Percentiles rank a stretch among this genome's conserved stretches.
Evolutionary conservation across 2,113 vertebrate species (phyloP).

Genomic region (Aleadryas rufinucha): DNA sequence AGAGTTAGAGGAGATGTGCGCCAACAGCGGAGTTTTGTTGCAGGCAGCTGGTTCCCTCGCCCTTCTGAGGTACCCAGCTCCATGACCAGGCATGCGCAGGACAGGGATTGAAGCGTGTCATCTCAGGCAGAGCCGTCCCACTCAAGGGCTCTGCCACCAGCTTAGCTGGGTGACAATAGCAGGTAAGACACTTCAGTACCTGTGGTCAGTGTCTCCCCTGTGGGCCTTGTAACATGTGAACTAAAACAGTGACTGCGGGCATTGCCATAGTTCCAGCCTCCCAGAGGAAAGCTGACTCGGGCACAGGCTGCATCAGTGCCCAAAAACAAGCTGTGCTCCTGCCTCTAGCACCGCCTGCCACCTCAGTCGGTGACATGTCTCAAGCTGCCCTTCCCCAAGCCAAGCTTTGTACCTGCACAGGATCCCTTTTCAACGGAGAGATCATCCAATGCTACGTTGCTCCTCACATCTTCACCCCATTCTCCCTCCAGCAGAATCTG

Average conservation of each 20-base stretch:
- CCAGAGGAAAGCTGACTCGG: neutral
- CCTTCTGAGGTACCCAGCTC: neutral
- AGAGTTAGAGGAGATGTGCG: no score
- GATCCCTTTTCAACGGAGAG: no score
- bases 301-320: neutral
- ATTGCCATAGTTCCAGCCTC: neutral
- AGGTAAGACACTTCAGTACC: neutral
- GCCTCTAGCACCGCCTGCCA: neutral
- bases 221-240: neutral
- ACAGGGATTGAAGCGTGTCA: no score
- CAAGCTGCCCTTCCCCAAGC: no score
- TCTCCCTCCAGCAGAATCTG: slow-evolving; percentile 79
- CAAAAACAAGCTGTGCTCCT: neutral
- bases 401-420: no score
- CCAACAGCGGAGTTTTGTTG: accelerated
- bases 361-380: neutral
- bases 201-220: accelerated
- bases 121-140: neutral
- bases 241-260: neutral
- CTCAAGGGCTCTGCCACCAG: neutral
- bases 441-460: no score
- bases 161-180: neutral
- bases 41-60: neutral
- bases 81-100: neutral
- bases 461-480: neutral